These are phyloP conservation scores for Sebastiscus tertius DNA, from an alignment of 2,797 vertebrate genomes.

Conservation along the genomic window DNA sequence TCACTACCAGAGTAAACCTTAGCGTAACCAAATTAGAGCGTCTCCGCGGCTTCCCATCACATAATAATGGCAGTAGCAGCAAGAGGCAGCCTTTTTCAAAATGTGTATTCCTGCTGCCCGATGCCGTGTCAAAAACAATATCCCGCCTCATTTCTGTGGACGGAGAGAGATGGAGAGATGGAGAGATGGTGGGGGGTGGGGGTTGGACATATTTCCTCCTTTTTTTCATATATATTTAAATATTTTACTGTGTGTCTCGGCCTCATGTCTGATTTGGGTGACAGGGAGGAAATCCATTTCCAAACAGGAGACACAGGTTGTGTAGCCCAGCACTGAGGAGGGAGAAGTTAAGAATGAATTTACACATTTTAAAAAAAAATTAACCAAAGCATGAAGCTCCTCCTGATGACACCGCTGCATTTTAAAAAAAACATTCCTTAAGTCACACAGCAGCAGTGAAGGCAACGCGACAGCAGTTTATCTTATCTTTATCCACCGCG, in stretches of 20 bases:
- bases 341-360: background rate
- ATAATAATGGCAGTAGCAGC: conserved; percentile 79
- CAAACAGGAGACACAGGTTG: conserved; percentile 7
- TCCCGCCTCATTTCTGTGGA: conserved; percentile 75
- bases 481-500: conserved; percentile 52
- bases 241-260: conserved; percentile 33
- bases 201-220: background rate
- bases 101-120: conserved; percentile 69
- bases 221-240: conserved; percentile 57
- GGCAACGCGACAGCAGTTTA: background rate
- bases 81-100: conserved; percentile 72
- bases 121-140: conserved; percentile 82
- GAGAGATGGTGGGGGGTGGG: background rate
- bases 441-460: background rate
- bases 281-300: conserved; percentile 50
- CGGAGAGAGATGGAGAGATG: background rate
- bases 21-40: conserved; percentile 83
- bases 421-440: background rate
- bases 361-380: background rate
- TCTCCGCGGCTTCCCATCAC: conserved; percentile 78
- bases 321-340: background rate
- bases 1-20: conserved; percentile 83
- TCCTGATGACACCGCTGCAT: background rate
- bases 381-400: background rate
- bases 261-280: conserved; percentile 65